Evolutionary conservation across 2,888 invertebrate species (phyloP).

Genomic region (Cephonodes hylas): DNA sequence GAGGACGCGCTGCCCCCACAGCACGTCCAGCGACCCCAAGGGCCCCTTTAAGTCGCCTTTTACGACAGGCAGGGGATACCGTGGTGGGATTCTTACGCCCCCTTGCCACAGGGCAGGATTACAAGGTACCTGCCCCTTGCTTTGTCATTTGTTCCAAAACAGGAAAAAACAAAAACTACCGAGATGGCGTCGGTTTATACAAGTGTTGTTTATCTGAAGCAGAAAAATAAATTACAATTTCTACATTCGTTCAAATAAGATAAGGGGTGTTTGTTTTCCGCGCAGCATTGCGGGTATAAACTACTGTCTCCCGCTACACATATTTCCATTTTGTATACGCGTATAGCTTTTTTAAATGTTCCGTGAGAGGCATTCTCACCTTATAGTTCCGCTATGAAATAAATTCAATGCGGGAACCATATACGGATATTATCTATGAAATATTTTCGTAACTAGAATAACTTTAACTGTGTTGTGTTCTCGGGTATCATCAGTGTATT

Average conservation of each 20-base stretch:
- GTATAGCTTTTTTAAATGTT: neutral
- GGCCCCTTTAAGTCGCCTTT: too few relatives aligned
- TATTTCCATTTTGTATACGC: neutral
- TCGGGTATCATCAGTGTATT: too few relatives aligned
- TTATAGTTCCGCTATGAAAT: constrained; percentile 3
- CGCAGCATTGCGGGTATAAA: constrained; percentile 9
- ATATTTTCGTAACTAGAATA: neutral
- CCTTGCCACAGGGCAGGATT: too few relatives aligned
- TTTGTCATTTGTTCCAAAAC: too few relatives aligned
- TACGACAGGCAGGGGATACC: too few relatives aligned
- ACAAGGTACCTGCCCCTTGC: too few relatives aligned
- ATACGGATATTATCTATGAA: neutral
- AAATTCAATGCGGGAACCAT: neutral
- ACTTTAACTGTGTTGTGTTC: neutral
- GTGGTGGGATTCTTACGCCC: too few relatives aligned
- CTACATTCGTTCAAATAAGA: neutral
- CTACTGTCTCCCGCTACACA: constrained; percentile 4
- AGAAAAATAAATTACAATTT: neutral
- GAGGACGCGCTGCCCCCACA: too few relatives aligned
- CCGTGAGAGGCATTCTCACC: neutral
- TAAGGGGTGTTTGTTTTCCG: neutral
- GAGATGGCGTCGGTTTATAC: too few relatives aligned
- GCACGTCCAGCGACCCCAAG: too few relatives aligned
- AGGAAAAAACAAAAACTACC: too few relatives aligned
- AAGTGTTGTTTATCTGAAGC: neutral